Base-by-base conservation (phyloP, 2,888 invertebrate species). In the Netelia virgata region DNA sequence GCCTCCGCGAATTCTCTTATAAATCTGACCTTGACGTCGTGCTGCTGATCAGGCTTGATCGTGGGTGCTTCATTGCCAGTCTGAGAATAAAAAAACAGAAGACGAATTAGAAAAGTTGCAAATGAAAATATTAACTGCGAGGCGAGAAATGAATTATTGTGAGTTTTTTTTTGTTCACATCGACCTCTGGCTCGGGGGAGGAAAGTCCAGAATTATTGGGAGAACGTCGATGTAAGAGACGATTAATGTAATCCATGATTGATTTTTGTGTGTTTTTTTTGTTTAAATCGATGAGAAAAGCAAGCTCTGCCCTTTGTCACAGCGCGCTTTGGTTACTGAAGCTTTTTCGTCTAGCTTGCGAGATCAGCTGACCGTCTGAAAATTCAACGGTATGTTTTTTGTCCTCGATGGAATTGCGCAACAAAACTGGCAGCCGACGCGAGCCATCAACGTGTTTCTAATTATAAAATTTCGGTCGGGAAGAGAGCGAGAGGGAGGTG, bases 1-100 rank as follows among this genome's bases (percentile, higher is more conserved):
- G 73, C 91, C 74, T 92, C 92, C 50, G 88, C 90, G 68, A 92
- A 92, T 81, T 92, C 92, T 50, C 92, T 91, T 68, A 90, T 87
- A 78, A 92, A 92, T 59, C 88, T 90, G 57, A 92, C 92, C 82
- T 92, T 92, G 76, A 92, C 89, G 85, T 92, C 92, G 88, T 92
- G 91, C 78, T 91, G 87, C 23, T 68, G 64, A 14, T 79, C 82
- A 10, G 53, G 50, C 57, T 81, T 79, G 77, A 57, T 77, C 87
- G 84, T 74, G 73, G 85, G 74, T 82, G 82, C 82, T 50, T 86
- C 87, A 84, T 85, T 86, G 80, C 87, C 85, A 77, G 76, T 74
- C 87, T 87, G 86, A 20, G 64, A 75, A 83, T 18, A 43, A 73
- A 69, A 63, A 36, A 11, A 5, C n/a, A n/a, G n/a, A n/a, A n/a